These are phyloP conservation scores for Indicator indicator DNA, from an alignment of 2,113 vertebrate genomes.

Conservation along the genomic window DNA sequence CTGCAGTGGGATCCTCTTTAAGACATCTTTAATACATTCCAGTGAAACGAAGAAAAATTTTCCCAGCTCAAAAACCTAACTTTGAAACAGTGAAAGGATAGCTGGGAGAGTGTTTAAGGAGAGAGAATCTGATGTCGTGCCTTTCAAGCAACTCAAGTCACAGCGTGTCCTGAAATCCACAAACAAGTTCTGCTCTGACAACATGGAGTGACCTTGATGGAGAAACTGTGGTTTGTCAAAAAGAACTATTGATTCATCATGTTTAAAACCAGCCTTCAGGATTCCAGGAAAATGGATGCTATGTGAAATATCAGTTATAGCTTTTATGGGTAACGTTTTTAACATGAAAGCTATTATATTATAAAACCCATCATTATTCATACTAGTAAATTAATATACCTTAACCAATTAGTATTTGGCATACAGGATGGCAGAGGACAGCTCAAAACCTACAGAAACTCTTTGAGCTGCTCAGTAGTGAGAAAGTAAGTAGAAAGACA, in stretches of 20 bases:
- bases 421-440: background rate
- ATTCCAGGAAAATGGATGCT: conserved; percentile 14
- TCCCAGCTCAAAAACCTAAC: background rate
- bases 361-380: background rate
- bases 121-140: background rate
- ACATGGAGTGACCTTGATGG: background rate
- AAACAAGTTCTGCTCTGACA: background rate
- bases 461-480: background rate
- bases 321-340: background rate
- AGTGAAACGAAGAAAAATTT: background rate
- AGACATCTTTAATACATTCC: background rate
- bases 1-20: background rate
- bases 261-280: background rate
- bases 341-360: background rate
- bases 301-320: background rate
- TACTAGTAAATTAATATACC: background rate
- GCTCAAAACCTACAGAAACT: background rate
- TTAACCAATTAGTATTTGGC: background rate
- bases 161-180: background rate
- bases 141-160: background rate
- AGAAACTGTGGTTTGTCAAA: background rate
- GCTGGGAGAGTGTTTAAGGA: background rate
- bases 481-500: background rate
- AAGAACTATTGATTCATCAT: background rate
- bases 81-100: background rate